Percentiles rank a stretch among this genome's conserved stretches.
Conservation (phyloP, 2,797 vertebrate genomes). For the Tinamus major region DNA sequence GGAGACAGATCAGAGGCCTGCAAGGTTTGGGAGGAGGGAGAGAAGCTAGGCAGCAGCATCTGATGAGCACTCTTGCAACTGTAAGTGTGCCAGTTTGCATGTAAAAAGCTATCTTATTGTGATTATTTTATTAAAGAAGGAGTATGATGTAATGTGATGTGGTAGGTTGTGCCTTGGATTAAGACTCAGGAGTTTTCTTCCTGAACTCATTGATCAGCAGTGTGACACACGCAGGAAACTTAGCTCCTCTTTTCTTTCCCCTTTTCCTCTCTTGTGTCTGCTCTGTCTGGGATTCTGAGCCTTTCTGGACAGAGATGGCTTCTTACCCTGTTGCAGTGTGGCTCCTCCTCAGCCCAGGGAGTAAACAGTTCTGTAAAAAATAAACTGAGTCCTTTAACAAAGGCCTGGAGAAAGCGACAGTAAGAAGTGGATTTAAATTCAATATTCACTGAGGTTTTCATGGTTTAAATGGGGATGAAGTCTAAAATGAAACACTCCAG, state of each 20-base stretch:
- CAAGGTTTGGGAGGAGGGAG: background rate
- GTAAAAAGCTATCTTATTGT: background rate
- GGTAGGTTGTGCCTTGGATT: background rate
- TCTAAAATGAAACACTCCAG: constrained; percentile 68
- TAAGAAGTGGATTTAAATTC: constrained; percentile 56
- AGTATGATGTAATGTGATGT: background rate
- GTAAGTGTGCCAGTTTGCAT: background rate
- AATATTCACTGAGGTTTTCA: constrained; percentile 42
- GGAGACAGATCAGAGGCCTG: background rate
- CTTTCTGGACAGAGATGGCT: background rate
- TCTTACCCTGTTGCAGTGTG: background rate
- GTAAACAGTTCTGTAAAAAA: constrained; percentile 12
- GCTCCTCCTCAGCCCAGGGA: background rate
- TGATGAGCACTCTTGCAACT: background rate
- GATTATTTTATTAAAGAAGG: background rate
- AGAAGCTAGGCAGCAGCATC: background rate
- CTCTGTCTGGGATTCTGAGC: background rate
- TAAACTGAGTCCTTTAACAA: constrained; percentile 37
- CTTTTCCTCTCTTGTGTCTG: background rate
- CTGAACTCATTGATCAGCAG: background rate
- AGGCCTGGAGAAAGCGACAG: constrained; percentile 40
- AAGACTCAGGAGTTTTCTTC: background rate
- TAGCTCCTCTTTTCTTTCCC: background rate
- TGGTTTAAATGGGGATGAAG: constrained; percentile 64
- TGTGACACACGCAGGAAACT: background rate